A percentile compares a stretch with the other conserved stretches of the same genome.
Conservation (phyloP, 2,797 vertebrate genomes). For the Apodemus agrarius region DNA sequence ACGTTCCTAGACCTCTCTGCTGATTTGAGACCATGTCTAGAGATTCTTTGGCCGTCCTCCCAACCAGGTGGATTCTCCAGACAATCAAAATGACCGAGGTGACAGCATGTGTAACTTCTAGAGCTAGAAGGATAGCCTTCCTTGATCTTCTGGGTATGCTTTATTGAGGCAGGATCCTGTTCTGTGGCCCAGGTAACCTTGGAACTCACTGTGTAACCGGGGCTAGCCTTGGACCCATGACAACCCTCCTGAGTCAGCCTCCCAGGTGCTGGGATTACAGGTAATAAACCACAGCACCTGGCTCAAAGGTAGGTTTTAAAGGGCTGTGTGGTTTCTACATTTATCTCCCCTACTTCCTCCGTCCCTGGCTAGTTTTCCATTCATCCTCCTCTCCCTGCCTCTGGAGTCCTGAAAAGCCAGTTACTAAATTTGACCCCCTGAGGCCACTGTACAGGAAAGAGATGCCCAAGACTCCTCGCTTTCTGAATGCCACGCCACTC, state of each 20-base stretch:
- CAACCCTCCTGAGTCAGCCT: background rate
- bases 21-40: background rate
- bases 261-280: background rate
- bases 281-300: background rate
- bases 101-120: background rate
- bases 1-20: background rate
- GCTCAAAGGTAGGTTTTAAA: background rate
- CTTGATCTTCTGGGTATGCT: background rate
- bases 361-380: background rate
- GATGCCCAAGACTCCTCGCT: background rate
- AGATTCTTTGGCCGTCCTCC: background rate
- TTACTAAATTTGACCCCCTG: background rate
- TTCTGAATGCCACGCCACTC: background rate
- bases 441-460: background rate
- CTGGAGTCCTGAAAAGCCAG: background rate
- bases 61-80: background rate
- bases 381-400: background rate
- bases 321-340: background rate
- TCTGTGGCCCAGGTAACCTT: background rate
- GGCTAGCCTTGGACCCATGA: no score
- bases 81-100: background rate
- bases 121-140: background rate
- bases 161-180: background rate
- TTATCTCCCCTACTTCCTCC: no score
- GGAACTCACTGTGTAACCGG: background rate